Conservation (phyloP, 2,797 vertebrate species). For the Decapterus maruadsi region DNA sequence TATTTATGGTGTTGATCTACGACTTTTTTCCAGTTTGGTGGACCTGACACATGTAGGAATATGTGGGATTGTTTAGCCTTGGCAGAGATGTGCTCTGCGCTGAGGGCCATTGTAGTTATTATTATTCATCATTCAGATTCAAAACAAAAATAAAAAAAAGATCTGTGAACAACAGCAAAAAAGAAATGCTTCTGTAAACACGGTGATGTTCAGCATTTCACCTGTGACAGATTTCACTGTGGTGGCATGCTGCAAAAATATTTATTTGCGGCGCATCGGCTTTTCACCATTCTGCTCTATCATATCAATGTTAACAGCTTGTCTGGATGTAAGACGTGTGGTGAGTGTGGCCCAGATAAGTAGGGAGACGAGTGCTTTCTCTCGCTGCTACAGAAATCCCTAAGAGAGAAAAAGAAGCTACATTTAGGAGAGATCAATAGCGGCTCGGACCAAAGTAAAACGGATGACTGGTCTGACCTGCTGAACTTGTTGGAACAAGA, state of each 20-base stretch:
- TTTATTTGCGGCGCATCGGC: conserved; percentile 25
- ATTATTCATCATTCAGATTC: background rate
- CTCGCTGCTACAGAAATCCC: conserved; percentile 49
- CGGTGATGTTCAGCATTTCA: conserved; percentile 3
- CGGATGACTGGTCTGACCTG: conserved; percentile 72
- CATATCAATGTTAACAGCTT: conserved; percentile 48
- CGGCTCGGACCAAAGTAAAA: conserved; percentile 66
- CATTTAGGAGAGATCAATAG: conserved; percentile 75
- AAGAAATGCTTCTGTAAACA: conserved; percentile 17
- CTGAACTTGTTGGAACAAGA: conserved; percentile 76
- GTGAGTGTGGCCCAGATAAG: conserved; percentile 45
- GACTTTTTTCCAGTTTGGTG: too few relatives aligned
- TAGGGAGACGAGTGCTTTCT: conserved; percentile 54
- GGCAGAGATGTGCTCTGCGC: background rate
- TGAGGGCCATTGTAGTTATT: background rate
- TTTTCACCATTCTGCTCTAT: conserved; percentile 34
- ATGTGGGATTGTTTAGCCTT: too few relatives aligned
- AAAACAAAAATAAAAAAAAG: background rate
- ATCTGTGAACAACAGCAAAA: conserved; percentile 1
- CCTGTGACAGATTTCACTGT: conserved; percentile 1
- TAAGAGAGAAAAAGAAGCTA: conserved; percentile 71
- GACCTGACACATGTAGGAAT: too few relatives aligned
- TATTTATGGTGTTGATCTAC: too few relatives aligned
- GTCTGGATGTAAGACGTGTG: conserved; percentile 44
- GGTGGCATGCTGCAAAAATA: conserved; percentile 12